Conservation (phyloP, 2,888 invertebrate genomes). For the Cerceris rybyensis region DNA sequence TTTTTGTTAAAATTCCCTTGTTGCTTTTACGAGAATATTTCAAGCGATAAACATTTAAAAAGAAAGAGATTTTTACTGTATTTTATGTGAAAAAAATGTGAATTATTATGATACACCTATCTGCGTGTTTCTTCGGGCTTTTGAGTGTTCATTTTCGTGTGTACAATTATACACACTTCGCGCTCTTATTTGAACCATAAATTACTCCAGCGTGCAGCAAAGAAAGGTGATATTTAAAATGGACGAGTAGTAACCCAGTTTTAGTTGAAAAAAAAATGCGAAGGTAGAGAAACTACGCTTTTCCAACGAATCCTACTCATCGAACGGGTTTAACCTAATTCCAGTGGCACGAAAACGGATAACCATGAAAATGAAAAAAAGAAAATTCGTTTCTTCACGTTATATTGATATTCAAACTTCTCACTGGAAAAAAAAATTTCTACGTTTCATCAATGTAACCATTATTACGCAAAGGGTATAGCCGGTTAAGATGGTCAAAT, state of each 20-base stretch:
- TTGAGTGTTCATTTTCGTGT: not conserved
- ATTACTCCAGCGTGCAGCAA: not conserved
- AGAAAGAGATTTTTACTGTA: too few species aligned
- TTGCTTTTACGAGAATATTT: too few species aligned
- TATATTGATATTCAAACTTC: too few species aligned
- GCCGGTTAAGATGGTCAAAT: too few species aligned
- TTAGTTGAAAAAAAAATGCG: not conserved
- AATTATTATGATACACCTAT: too few species aligned
- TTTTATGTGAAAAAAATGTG: too few species aligned
- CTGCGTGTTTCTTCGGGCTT: not conserved
- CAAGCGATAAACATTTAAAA: too few species aligned
- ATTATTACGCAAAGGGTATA: too few species aligned
- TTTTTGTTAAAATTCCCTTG: too few species aligned
- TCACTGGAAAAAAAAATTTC: too few species aligned
- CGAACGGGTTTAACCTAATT: slow-evolving; percentile 24
- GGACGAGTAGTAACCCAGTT: slow-evolving; percentile 7
- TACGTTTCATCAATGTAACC: too few species aligned
- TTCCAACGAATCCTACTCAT: slow-evolving; percentile 15
- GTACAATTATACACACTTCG: not conserved
- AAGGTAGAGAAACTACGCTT: slow-evolving; percentile 17
- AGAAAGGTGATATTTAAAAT: not conserved
- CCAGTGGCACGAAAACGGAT: not conserved
- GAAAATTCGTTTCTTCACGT: not conserved
- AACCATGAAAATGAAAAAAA: not conserved
- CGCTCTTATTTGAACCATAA: not conserved